Percentiles rank a stretch among this genome's conserved stretches.
Evolutionary conservation across 2,113 vertebrate species (phyloP).

Genomic region (Burhinus bistriatus): DNA sequence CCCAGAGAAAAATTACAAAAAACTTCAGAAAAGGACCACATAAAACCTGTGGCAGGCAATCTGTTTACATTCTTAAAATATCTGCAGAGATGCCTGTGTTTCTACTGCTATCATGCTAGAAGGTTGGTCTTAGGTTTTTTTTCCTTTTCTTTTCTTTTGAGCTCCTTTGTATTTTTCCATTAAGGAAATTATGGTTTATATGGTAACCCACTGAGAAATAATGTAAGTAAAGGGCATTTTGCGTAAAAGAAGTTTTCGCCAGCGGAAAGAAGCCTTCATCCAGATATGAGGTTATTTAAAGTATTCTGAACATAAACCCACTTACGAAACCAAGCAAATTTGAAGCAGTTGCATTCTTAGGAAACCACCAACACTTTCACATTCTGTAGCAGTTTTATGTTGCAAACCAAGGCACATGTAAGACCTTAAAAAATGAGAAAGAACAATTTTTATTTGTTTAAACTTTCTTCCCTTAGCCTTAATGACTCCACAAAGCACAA

Average conservation of each 20-base stretch:
- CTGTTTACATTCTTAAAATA: not conserved
- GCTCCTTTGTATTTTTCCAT: not conserved
- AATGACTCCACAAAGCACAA: not conserved
- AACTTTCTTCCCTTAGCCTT: not conserved
- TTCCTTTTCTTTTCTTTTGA: not conserved
- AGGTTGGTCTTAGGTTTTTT: fast-evolving
- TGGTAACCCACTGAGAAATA: not conserved
- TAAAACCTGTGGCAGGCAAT: not conserved
- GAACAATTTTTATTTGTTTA: not conserved
- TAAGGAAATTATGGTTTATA: not conserved
- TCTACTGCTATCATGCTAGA: not conserved
- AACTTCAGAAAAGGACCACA: not conserved
- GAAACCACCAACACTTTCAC: not conserved
- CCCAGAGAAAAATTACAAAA: not conserved
- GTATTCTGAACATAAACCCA: not conserved
- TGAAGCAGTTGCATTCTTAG: not conserved
- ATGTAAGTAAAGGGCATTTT: not conserved
- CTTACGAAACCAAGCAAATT: not conserved
- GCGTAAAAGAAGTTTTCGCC: not conserved
- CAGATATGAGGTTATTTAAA: not conserved
- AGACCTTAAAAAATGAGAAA: not conserved
- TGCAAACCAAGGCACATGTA: not conserved
- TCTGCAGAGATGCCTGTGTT: not conserved
- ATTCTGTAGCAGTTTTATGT: not conserved
- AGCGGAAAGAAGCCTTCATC: not conserved